Evolutionary conservation across 2,113 vertebrate genomes (phyloP).

Genomic region (Verasper variegatus): DNA sequence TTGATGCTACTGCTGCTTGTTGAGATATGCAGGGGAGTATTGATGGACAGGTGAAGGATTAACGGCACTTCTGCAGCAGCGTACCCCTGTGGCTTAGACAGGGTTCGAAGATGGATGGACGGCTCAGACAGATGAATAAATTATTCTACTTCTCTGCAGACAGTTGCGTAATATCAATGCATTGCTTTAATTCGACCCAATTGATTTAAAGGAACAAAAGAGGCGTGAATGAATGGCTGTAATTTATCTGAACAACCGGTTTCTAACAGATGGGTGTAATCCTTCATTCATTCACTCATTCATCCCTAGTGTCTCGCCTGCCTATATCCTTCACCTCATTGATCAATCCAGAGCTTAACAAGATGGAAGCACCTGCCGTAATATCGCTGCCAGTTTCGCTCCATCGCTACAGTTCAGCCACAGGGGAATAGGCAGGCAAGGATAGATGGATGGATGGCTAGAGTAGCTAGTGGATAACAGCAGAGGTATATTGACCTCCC

Average conservation of each 20-base stretch:
- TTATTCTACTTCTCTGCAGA: neutral
- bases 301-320: neutral
- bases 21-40: neutral
- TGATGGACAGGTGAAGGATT: slow-evolving; percentile 37
- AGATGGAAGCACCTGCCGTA: slow-evolving; percentile 10
- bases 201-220: neutral
- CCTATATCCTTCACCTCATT: slow-evolving; percentile 6
- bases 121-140: slow-evolving; percentile 12
- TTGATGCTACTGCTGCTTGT: neutral
- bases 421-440: neutral
- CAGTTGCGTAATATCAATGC: neutral
- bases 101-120: slow-evolving; percentile 8
- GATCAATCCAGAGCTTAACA: slow-evolving; percentile 21
- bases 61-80: neutral
- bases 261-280: neutral
- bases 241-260: neutral
- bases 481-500: slow-evolving; percentile 35
- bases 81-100: neutral
- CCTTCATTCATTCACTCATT: slow-evolving; percentile 10
- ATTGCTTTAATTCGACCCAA: neutral
- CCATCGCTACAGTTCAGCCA: slow-evolving; percentile 5
- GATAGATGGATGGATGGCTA: slow-evolving; percentile 7
- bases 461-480: slow-evolving; percentile 25
- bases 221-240: neutral
- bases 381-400: slow-evolving; percentile 10